Evolutionary conservation across 2,888 invertebrate genomes (phyloP).

Genomic region (Sinopyrophorus schimmeli): DNA sequence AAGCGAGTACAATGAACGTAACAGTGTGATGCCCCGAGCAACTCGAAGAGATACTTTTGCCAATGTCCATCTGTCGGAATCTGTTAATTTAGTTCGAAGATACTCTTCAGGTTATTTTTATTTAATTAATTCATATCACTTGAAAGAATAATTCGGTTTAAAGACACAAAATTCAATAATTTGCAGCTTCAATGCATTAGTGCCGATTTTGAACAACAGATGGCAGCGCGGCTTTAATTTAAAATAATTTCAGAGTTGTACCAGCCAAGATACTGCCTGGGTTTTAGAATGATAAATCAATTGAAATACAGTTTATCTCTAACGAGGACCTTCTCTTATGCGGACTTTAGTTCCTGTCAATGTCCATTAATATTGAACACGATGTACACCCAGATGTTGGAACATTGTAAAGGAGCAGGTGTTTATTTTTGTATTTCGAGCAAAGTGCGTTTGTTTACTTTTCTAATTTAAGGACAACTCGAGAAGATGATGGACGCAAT

Average conservation of each 20-base stretch:
- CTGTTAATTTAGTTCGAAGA: no score
- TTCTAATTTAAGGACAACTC: slow-evolving; percentile 51
- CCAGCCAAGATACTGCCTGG: slow-evolving; percentile 5
- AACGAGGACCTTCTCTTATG: slow-evolving; percentile 55
- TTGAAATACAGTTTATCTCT: slow-evolving; percentile 45
- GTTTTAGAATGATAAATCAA: slow-evolving; percentile 17
- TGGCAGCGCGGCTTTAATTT: no score
- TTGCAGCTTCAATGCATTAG: no score
- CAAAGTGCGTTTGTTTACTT: background rate
- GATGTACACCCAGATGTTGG: slow-evolving; percentile 62
- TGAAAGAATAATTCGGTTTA: no score
- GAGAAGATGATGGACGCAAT: slow-evolving; percentile 60
- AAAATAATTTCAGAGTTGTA: slow-evolving; percentile 3
- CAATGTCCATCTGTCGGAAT: no score
- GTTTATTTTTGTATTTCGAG: slow-evolving; percentile 27
- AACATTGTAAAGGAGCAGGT: slow-evolving; percentile 66
- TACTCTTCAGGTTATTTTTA: no score
- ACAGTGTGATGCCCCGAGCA: no score
- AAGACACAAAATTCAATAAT: no score
- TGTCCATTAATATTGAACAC: slow-evolving; percentile 62
- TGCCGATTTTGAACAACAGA: background rate
- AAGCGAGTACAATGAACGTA: no score
- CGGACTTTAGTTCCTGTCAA: slow-evolving; percentile 62
- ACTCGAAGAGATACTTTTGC: no score
- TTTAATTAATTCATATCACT: no score